Percentiles rank a stretch among this genome's conserved stretches.
These are phyloP conservation scores for Drosophila siamana DNA, from an alignment of 2,888 invertebrate species.

Conservation along the genomic window DNA sequence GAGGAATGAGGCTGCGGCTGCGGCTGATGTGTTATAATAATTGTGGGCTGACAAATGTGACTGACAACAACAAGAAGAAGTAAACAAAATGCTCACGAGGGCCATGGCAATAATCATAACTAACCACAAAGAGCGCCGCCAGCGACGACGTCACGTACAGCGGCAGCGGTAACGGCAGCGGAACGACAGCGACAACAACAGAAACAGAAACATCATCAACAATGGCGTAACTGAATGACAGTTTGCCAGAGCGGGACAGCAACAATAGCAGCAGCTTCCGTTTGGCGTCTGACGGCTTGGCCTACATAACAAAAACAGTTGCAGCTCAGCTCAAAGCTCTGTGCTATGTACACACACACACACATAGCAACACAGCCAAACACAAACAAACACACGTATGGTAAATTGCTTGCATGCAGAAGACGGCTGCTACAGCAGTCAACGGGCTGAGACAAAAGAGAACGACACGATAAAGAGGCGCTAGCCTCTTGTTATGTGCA, in stretches of 20 bases:
- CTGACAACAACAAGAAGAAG: conserved; percentile 42
- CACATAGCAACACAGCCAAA: conserved; percentile 1
- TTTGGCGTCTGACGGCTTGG: conserved; percentile 65
- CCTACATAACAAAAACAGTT: conserved; percentile 77
- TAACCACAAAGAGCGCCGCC: conserved; percentile 68
- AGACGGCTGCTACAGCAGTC: background rate
- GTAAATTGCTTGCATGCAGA: conserved; percentile 26
- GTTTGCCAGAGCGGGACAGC: conserved; percentile 43
- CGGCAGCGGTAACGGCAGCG: conserved; percentile 26
- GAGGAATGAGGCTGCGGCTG: conserved; percentile 22
- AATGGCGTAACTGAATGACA: conserved; percentile 45
- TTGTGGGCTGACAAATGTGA: conserved; percentile 70
- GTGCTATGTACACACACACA: conserved; percentile 16
- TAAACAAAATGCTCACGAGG: conserved; percentile 57
- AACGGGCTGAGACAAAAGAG: conserved; percentile 25
- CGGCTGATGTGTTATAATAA: conserved; percentile 64
- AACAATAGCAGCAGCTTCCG: conserved; percentile 44
- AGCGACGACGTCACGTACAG: conserved; percentile 40
- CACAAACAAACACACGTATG: conserved; percentile 1
- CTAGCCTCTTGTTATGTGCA: conserved; percentile 58
- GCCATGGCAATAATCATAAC: conserved; percentile 71
- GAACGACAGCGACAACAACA: conserved; percentile 18
- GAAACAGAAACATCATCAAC: conserved; percentile 27
- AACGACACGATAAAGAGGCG: conserved; percentile 41
- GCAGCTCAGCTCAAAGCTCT: conserved; percentile 51